Conservation (phyloP, 2,888 invertebrate genomes). For the Catocala fraxini region DNA sequence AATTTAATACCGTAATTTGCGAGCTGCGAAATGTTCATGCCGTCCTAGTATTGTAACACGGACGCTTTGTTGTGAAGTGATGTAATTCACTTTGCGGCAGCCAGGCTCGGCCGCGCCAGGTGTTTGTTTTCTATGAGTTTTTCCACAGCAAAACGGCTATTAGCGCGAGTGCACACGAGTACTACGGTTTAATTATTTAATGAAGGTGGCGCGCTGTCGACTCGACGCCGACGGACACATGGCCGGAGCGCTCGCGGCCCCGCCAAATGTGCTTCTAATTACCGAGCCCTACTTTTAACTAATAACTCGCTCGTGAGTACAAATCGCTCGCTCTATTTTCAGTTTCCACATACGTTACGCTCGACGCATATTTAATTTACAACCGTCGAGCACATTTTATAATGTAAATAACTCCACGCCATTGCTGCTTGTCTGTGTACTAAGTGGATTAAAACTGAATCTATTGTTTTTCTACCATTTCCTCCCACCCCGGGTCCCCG, state of each 20-base stretch:
- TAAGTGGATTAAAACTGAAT: conserved; percentile 40
- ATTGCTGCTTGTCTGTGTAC: conserved; percentile 38
- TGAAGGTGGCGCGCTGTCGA: conserved; percentile 49
- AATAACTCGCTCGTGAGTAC: conserved; percentile 69
- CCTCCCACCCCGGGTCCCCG: conserved; percentile 18
- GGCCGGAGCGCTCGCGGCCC: conserved; percentile 46
- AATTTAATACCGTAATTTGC: conserved; percentile 76
- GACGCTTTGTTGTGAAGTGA: conserved; percentile 51
- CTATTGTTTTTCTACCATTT: conserved; percentile 38
- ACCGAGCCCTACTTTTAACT: conserved; percentile 73
- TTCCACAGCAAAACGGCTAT: conserved; percentile 54
- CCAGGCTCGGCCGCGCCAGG: conserved; percentile 35
- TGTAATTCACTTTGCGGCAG: conserved; percentile 53
- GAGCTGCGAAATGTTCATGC: conserved; percentile 58
- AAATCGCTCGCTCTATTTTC: conserved; percentile 72
- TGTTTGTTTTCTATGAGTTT: conserved; percentile 60
- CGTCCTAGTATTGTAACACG: conserved; percentile 49
- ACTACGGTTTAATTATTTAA: conserved; percentile 71
- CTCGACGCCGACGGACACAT: conserved; percentile 58
- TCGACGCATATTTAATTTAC: conserved; percentile 23
- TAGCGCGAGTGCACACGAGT: conserved; percentile 60
- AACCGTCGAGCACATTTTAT: conserved; percentile 22
- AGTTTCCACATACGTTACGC: conserved; percentile 52
- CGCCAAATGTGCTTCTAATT: conserved; percentile 77
- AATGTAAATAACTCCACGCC: conserved; percentile 29